Evolutionary conservation across 2,888 invertebrate genomes (phyloP).

Genomic region (Augiades crinisus): DNA sequence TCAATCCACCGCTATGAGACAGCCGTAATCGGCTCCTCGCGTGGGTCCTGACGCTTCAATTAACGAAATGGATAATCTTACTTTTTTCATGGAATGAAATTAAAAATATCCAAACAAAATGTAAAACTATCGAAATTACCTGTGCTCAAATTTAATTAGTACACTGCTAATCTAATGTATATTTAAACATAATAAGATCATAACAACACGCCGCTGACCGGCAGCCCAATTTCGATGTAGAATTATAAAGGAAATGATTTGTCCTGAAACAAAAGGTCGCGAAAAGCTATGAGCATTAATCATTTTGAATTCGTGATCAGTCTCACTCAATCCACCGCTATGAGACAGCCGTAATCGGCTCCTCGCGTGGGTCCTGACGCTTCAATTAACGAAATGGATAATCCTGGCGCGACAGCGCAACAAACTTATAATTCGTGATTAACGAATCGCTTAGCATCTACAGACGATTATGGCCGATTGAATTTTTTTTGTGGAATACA

Average conservation of each 20-base stretch:
- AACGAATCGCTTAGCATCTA: slow-evolving; percentile 31
- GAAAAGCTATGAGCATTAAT: slow-evolving; percentile 42
- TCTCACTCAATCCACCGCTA: slow-evolving; percentile 44
- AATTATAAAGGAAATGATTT: background rate
- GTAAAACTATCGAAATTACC: too few species aligned
- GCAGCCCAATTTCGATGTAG: too few species aligned
- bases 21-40: slow-evolving; percentile 56
- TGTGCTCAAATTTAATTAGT: too few species aligned
- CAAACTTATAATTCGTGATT: slow-evolving; percentile 52
- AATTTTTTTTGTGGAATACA: too few species aligned
- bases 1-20: slow-evolving; percentile 42
- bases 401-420: slow-evolving; percentile 51
- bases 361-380: slow-evolving; percentile 57
- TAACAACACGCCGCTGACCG: too few species aligned
- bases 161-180: too few species aligned
- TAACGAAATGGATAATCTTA: slow-evolving; percentile 66
- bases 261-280: slow-evolving; percentile 2
- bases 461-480: slow-evolving; percentile 6
- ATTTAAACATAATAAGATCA: too few species aligned
- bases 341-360: slow-evolving; percentile 52
- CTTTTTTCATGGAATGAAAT: background rate
- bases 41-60: slow-evolving; percentile 62
- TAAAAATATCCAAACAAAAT: background rate
- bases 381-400: slow-evolving; percentile 72
- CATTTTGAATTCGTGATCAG: slow-evolving; percentile 63